Evolutionary conservation across 2,888 invertebrate species (phyloP).

Genomic region (Protula sp.): DNA sequence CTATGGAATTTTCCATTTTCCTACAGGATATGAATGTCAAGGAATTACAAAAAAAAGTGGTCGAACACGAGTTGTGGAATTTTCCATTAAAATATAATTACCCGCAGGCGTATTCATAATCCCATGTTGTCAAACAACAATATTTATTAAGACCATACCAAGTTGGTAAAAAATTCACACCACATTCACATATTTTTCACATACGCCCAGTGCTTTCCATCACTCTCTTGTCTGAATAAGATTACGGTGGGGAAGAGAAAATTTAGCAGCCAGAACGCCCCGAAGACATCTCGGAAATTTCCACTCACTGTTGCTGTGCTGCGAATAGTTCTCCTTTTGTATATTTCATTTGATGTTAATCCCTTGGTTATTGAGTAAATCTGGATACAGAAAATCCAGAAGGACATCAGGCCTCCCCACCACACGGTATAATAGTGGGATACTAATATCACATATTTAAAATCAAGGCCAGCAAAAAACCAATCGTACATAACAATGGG

Average conservation of each 20-base stretch:
- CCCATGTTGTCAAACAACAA: too few species aligned
- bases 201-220: neutral
- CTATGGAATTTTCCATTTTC: too few species aligned
- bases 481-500: constrained; percentile 4
- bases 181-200: neutral
- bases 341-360: constrained; percentile 37
- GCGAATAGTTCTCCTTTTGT: constrained; percentile 31
- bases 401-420: constrained; percentile 13
- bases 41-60: too few species aligned
- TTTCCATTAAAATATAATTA: too few species aligned
- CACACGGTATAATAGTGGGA: constrained; percentile 2
- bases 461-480: constrained; percentile 28
- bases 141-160: too few species aligned
- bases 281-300: constrained; percentile 39
- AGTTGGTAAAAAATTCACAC: too few species aligned
- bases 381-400: constrained; percentile 33
- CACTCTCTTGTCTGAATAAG: constrained; percentile 21
- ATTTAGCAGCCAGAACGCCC: constrained; percentile 36
- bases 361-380: constrained; percentile 29
- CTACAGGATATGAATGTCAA: too few species aligned
- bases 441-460: neutral
- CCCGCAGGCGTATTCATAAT: too few species aligned
- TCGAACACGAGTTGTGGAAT: too few species aligned
- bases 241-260: constrained; percentile 36
- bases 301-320: constrained; percentile 9